Conservation (phyloP, 2,113 vertebrate species). For the Potamarius usumacintae region DNA sequence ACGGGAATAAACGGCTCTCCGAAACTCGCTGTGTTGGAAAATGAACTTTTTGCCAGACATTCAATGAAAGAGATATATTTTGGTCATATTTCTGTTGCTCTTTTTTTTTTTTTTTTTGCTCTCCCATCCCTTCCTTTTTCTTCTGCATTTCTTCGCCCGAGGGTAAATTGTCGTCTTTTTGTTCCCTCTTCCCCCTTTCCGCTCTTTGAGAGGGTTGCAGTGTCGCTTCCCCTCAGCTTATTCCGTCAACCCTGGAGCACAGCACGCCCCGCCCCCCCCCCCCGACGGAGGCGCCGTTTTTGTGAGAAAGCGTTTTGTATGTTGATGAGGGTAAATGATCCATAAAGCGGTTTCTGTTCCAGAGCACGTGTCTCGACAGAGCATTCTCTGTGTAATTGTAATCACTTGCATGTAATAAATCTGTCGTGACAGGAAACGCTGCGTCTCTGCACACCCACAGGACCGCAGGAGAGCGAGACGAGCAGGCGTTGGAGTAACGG, state of each 20-base stretch:
- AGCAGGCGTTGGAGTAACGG: neutral
- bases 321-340: neutral
- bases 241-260: conserved; percentile 34
- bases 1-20: neutral
- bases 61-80: neutral
- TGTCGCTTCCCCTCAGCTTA: conserved; percentile 28
- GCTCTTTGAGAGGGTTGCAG: conserved; percentile 11
- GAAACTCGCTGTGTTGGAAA: neutral
- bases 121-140: neutral
- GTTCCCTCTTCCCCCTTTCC: neutral
- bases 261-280: too few relatives aligned
- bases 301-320: conserved; percentile 29
- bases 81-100: neutral
- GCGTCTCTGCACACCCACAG: conserved; percentile 28
- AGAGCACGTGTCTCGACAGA: conserved; percentile 26
- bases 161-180: conserved; percentile 1
- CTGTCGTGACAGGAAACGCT: conserved; percentile 16
- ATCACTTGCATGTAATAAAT: conserved; percentile 9
- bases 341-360: conserved; percentile 15
- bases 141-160: neutral
- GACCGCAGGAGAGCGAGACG: conserved; percentile 10
- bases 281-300: neutral
- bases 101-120: neutral
- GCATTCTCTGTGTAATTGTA: neutral
- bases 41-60: neutral